Base-by-base conservation (phyloP, 2,113 vertebrate genomes). In the Gymnarchus niloticus region DNA sequence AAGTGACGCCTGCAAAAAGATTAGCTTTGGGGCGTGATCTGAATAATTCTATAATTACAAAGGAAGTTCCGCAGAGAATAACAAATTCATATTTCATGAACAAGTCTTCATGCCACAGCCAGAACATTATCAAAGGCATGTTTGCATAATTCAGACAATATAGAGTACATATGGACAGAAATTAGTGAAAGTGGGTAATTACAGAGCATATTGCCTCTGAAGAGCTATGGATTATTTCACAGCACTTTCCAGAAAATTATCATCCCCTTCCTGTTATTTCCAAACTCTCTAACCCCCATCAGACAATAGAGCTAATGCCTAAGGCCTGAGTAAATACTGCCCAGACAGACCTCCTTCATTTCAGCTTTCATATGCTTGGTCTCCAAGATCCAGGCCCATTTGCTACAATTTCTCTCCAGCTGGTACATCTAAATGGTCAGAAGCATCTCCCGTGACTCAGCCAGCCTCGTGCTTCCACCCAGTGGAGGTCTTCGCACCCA, bases 11-110 rank as follows among this genome's bases (percentile, higher is more conserved):
- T 46, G 54, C 19, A 28, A 44, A 80, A 54, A 48, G 84, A 78
- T 85, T 85, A 85, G 69, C 73, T 78, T n/a, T 46, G 25, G 69
- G 84, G 84, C 80, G 84, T 78, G 69, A 80, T 85, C 69, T 85
- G 69, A 85, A 85, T 85, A 85, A 73, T 51, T 77, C 73, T 80
- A 56, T 25, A 85, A 85, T 85, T 78, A 77, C 84, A 85, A 46
- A 56, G 51, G 73, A 78, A 44, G 52, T 85, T 77, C 84, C 52
- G 25, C 33, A 3, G 28, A 85, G 84, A 85, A 85, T 23, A 80
- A 48, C 54, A 41, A 25, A 80, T 85, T 76, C 84, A 76, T 85
- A 54, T 78, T 85, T 85, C 51, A 78, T 78, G 37, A 85, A 69
- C 33, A 77, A 85, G 84, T 78, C 52, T 57, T 57, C 56, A 83